Conservation (phyloP, 2,113 vertebrate species). For the Vidua chalybeata region DNA sequence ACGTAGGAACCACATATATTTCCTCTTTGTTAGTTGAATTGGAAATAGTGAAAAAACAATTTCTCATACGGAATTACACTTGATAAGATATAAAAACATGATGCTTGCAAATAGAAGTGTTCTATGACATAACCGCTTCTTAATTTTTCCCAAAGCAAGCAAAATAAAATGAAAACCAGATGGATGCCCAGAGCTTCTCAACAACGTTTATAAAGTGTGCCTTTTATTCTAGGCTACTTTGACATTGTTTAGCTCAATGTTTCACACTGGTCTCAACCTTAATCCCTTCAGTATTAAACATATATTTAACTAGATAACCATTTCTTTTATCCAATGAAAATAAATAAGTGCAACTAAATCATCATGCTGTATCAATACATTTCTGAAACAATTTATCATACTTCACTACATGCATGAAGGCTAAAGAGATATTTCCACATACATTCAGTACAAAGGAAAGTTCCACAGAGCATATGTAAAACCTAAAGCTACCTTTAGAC, state of each 20-base stretch:
- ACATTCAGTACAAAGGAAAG: background rate
- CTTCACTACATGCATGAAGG: background rate
- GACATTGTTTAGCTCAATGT: background rate
- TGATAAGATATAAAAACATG: background rate
- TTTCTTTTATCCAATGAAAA: background rate
- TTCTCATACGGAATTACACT: background rate
- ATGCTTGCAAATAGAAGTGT: background rate
- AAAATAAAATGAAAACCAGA: background rate
- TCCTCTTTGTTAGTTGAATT: background rate
- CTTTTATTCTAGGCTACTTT: background rate
- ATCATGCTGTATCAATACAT: background rate
- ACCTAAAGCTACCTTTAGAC: background rate
- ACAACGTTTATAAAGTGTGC: background rate
- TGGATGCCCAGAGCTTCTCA: background rate
- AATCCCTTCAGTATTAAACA: background rate
- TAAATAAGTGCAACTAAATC: background rate
- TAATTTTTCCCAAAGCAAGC: background rate
- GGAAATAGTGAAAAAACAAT: background rate
- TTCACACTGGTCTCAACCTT: background rate
- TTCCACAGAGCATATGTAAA: accelerated
- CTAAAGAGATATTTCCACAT: background rate
- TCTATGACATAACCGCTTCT: background rate
- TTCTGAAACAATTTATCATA: background rate
- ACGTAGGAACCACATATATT: background rate
- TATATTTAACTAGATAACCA: background rate